Base-by-base conservation (phyloP, 2,888 invertebrate species). In the Philonicus albiceps region DNA sequence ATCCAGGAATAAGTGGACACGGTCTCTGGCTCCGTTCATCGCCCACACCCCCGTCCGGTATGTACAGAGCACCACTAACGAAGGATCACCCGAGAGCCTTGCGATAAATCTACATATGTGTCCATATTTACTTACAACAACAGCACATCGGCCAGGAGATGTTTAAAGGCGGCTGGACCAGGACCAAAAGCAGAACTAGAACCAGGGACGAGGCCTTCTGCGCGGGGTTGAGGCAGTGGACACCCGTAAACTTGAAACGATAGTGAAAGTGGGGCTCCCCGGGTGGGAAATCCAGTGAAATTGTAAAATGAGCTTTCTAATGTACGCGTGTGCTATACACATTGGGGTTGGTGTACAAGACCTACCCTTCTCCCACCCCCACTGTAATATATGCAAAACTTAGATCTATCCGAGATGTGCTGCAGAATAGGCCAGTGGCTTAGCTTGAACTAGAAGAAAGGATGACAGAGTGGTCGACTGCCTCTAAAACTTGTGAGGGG, bases 91-190 rank as follows among this genome's bases (percentile, higher is more conserved):
- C 43, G 43, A 43, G 73, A 73, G 30, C 37, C 84, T 72, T 84
- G 84, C 43, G 84, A 84, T 84, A 84, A 84, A 84, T 84, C 73
- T 84, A 84, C 84, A 84, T 84, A 84, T 73, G 84, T 84, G 84
- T 84, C 84, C 73, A 73, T 84, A 84, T 84, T 84, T 84, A 84
- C 84, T 84, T 84, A 84, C 84, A 84, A 84, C 84, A 84, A 84
- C 84, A 84, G 72, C 37, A 84, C 72, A 43, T n/a, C 16, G 73
- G 55, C 30, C 55, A 27, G 43, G 43, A 55, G 84, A 40, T 72
- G 43, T 73, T 73, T 84, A 73, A 84, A 84, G 84, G 84, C 84
- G 73, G 84, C 84, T 84, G 84, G 84, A 83, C 83, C 64, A 72
- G 22, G 13, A 73, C 49, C 64, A 43, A 73, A 31, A 72, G 40